Evolutionary conservation across 2,113 vertebrate species (phyloP), one percentile per base, ranked within the genome.

Genomic region (Cavia porcellus): DNA sequence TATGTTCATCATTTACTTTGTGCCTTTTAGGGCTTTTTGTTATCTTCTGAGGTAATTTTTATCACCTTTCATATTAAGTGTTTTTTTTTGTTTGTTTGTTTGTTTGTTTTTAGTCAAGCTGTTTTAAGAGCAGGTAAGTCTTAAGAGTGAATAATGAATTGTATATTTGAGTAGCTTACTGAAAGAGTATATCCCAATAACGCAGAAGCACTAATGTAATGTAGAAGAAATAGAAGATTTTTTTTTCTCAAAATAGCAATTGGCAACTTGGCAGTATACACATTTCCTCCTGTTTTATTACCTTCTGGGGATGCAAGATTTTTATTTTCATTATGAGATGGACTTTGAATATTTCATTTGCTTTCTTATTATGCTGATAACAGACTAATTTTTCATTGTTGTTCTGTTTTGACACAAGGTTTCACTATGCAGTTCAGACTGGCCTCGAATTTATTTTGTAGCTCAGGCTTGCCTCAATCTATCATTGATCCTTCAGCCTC

Each of bases 111-210:
- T 7, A 75, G 42, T 89, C 38, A 84, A 47, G 70, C 66, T 59
- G 2, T 86, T 95, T 86, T 96, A 97, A 98, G 83, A 97, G 84
- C 93, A 97, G 55, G 64, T 92, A 82, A 28, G 52, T 77, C 92
- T 97, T 68, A 92, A 88, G 89, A 97, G 89, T 97, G 97, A 98
- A 89, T 94, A 50, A 96, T 93, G 77, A 98, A 96, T 97, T 97
- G 72, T 90, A 93, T 97, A 96, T 98, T 75, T 86, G 1, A 79
- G 61, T 83, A 74, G 57, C 35, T 96, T 94, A 86, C 24, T 57
- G 68, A 93, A 97, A 96, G 42, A 66, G 81, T 93, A 24, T 30
- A 5, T 95, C 90, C 61, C 96, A 86, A 89, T 97, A 97, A 91
- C 89, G 79, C 42, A 96, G 85, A 96, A 80, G 79, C 96, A 89